phyloP scores from a whole-genome alignment of 1,140 invertebrate genomes.

The Muscidifurax raptorellus region DNA sequence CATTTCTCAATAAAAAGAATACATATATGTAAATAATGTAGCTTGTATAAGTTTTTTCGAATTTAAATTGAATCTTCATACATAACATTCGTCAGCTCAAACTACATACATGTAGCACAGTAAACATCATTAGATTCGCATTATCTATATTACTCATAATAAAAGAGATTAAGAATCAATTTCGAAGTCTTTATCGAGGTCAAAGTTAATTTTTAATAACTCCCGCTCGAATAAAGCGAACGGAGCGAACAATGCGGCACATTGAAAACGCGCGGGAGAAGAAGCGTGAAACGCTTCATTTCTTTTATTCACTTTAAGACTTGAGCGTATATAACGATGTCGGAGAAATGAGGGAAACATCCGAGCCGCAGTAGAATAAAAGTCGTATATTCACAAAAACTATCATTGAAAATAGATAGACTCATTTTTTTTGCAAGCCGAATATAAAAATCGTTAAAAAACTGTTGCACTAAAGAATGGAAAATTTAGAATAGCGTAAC shows the following conservation, averaged over 20 bases:
- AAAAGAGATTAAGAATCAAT: neutral
- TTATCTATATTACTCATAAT: neutral
- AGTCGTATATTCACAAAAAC: neutral
- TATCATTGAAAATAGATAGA: neutral
- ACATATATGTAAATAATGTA: no score
- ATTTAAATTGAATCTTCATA: no score
- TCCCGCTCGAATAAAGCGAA: no score
- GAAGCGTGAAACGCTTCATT: neutral
- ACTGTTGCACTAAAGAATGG: no score
- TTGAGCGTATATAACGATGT: neutral
- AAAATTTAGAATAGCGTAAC: no score
- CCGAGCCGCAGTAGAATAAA: neutral
- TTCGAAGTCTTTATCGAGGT: neutral
- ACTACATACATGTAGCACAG: no score
- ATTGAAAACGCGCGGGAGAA: neutral
- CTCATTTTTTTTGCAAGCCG: neutral
- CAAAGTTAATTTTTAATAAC: neutral
- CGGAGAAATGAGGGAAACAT: neutral
- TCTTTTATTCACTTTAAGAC: neutral
- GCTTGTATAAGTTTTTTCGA: no score
- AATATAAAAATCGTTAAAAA: no score
- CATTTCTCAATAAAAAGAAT: neutral
- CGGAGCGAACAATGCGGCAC: neutral
- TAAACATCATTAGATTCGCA: neutral
- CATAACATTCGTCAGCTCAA: no score